phyloP scores from a whole-genome alignment of 2,888 invertebrate species.

The Helleia helle region DNA sequence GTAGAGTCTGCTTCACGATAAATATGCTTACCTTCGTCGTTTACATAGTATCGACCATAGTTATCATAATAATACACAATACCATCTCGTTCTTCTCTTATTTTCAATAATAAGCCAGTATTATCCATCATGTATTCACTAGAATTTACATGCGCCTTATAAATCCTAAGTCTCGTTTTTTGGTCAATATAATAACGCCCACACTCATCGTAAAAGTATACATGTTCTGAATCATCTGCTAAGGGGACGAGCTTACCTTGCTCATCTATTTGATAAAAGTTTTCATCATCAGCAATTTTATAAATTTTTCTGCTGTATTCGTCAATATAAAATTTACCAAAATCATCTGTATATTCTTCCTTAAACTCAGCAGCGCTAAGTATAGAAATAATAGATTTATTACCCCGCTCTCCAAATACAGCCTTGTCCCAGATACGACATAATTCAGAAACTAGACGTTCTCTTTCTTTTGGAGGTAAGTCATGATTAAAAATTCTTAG shows the following conservation, averaged over 20 bases:
- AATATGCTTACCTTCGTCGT: conserved; percentile 51
- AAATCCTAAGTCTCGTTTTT: conserved; percentile 46
- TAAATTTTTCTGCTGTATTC: conserved; percentile 57
- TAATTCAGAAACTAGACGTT: conserved; percentile 51
- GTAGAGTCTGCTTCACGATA: conserved; percentile 48
- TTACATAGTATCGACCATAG: conserved; percentile 56
- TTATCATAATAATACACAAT: conserved; percentile 52
- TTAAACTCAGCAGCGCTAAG: conserved; percentile 47
- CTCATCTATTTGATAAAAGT: conserved; percentile 52
- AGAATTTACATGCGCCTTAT: conserved; percentile 49
- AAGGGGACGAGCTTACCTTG: conserved; percentile 45
- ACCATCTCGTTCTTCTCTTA: conserved; percentile 51
- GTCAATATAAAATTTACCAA: conserved; percentile 52
- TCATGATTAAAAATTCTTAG: conserved; percentile 55
- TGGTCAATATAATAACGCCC: conserved; percentile 53
- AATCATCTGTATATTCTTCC: conserved; percentile 54
- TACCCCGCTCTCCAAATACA: conserved; percentile 43
- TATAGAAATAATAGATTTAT: conserved; percentile 57
- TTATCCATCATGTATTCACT: conserved; percentile 63
- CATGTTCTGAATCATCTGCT: conserved; percentile 42
- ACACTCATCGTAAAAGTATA: conserved; percentile 61
- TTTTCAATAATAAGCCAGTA: conserved; percentile 48
- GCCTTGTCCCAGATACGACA: conserved; percentile 56
- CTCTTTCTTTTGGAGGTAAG: conserved; percentile 44
- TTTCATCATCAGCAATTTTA: conserved; percentile 38